Percentiles rank a stretch among this genome's conserved stretches.
phyloP scores from a whole-genome alignment of 2,797 vertebrate genomes.

The Crotalus adamanteus region DNA sequence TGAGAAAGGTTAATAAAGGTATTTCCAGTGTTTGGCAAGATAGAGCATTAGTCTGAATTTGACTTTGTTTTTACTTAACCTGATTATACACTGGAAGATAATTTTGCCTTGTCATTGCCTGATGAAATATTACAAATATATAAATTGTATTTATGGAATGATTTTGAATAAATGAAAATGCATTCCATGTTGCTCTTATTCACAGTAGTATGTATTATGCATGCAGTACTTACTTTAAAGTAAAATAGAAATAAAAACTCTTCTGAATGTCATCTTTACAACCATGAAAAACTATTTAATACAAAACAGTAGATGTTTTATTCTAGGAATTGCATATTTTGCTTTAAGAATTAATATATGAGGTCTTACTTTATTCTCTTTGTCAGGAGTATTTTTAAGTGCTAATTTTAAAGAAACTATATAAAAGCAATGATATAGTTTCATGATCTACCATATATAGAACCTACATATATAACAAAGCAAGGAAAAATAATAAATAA shows the following conservation, averaged over 20 bases:
- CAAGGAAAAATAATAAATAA: neutral
- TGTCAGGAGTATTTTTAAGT: neutral
- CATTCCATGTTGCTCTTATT: neutral
- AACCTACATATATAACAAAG: neutral
- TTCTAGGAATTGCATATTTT: neutral
- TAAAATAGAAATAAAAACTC: neutral
- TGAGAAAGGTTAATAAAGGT: neutral
- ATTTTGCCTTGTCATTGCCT: conserved; percentile 67
- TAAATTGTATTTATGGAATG: neutral
- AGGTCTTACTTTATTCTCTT: neutral
- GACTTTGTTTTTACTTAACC: rapidly evolving
- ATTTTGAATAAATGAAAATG: neutral
- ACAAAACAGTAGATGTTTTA: neutral
- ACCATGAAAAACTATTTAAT: neutral
- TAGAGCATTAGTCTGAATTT: rapidly evolving
- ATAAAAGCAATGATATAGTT: neutral
- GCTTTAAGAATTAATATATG: neutral
- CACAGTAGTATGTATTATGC: neutral
- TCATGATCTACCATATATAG: neutral
- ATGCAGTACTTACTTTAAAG: neutral
- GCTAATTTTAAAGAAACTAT: neutral
- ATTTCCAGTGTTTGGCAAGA: neutral
- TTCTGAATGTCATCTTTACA: neutral
- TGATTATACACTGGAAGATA: neutral
- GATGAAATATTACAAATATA: conserved; percentile 36